These are phyloP conservation scores for Linnaemya tessellans DNA, from an alignment of 2,888 invertebrate genomes.

Conservation along the genomic window DNA sequence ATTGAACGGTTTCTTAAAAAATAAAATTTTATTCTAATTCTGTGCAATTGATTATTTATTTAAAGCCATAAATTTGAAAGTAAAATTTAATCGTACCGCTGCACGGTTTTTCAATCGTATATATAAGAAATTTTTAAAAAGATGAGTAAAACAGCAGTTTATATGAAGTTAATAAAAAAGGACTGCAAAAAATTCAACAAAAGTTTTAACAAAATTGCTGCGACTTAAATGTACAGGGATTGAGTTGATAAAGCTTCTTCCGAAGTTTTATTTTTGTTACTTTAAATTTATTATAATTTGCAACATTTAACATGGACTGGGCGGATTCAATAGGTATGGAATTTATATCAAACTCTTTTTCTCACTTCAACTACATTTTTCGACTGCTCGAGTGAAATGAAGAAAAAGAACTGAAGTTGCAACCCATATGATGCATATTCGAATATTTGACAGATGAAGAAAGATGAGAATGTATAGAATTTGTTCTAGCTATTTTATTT, in stretches of 20 bases:
- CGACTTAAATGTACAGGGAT: not conserved
- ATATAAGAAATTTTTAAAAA: constrained; percentile 8
- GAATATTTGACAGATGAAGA: too few species aligned
- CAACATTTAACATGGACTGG: too few species aligned
- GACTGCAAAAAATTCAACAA: not conserved
- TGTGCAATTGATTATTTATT: constrained; percentile 65
- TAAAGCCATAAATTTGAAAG: constrained; percentile 45
- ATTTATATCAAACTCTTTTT: too few species aligned
- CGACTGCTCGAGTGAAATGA: too few species aligned
- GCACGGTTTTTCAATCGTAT: constrained; percentile 14
- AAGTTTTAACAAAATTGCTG: not conserved
- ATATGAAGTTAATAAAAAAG: not conserved
- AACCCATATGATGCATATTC: too few species aligned
- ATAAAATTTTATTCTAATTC: constrained; percentile 44
- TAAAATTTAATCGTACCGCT: constrained; percentile 11
- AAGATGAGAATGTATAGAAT: too few species aligned
- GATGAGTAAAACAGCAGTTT: not conserved
- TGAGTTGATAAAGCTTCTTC: not conserved
- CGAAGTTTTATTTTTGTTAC: not conserved
- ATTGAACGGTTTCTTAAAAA: constrained; percentile 36
- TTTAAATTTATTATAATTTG: not conserved
- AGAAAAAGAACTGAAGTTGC: too few species aligned
- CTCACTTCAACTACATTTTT: too few species aligned
- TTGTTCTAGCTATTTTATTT: too few species aligned
- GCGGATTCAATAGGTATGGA: too few species aligned